Percentiles rank a stretch among this genome's conserved stretches.
phyloP scores from a whole-genome alignment of 2,113 vertebrate species.

The Trematomus loennbergii region DNA sequence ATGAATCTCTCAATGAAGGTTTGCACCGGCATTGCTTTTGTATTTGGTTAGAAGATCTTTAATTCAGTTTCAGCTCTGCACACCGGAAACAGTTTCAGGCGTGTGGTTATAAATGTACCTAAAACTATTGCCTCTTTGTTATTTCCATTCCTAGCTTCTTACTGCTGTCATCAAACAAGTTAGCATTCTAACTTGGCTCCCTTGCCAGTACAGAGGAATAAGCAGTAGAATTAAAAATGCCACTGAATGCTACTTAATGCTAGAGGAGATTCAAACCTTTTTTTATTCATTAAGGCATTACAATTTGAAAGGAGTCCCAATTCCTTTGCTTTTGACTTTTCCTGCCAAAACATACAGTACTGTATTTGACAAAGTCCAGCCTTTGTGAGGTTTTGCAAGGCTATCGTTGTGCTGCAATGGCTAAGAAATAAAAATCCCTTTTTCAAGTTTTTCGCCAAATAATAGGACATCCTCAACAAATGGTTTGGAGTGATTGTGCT shows the following conservation, averaged over 20 bases:
- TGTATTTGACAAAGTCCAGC: constrained; percentile 19
- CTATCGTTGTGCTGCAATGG: constrained; percentile 37
- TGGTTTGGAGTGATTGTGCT: constrained; percentile 12
- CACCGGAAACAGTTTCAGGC: constrained; percentile 5
- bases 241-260: constrained; percentile 9
- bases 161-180: neutral
- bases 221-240: constrained; percentile 16
- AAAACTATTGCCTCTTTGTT: constrained; percentile 11
- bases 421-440: constrained; percentile 54
- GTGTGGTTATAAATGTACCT: neutral
- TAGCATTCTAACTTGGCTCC: constrained; percentile 20
- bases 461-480: constrained; percentile 30
- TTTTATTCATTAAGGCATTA: constrained; percentile 44
- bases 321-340: constrained; percentile 6
- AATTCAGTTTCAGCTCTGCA: constrained; percentile 16
- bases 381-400: constrained; percentile 21
- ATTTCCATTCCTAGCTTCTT: constrained; percentile 48
- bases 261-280: constrained; percentile 47
- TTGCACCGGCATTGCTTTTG: constrained; percentile 62
- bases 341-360: constrained; percentile 11
- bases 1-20: constrained; percentile 31
- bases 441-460: constrained; percentile 39
- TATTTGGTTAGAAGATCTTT: constrained; percentile 77
- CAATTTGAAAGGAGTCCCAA: neutral
- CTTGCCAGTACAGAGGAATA: constrained; percentile 22